phyloP scores from a whole-genome alignment of 2,888 invertebrate genomes.

The Phyto melanocephala region DNA sequence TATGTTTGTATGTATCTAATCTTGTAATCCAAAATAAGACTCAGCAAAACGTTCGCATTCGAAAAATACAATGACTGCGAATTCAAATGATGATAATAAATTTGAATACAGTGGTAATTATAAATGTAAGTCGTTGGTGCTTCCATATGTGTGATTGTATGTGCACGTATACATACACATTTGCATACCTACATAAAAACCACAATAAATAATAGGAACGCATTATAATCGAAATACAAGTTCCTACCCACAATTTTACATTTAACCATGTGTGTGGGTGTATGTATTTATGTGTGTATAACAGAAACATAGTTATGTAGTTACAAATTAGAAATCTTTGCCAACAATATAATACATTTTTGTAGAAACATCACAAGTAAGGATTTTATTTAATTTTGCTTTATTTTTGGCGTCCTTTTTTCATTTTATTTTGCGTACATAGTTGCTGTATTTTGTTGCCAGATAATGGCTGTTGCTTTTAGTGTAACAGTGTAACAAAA shows the following conservation, averaged over 20 bases:
- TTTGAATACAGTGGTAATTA: constrained; percentile 10
- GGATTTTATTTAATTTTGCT: constrained; percentile 21
- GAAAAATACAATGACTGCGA: not conserved
- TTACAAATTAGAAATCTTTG: not conserved
- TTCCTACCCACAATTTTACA: constrained; percentile 14
- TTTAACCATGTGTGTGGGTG: not conserved
- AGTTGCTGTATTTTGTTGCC: not conserved
- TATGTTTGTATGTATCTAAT: too few relatives aligned
- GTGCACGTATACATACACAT: constrained; percentile 32
- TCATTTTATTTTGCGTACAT: too few relatives aligned
- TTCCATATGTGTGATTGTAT: not conserved
- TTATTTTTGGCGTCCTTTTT: too few relatives aligned
- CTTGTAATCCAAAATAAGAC: too few relatives aligned
- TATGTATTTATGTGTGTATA: not conserved
- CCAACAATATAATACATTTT: not conserved
- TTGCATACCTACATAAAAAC: constrained; percentile 7
- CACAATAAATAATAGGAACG: constrained; percentile 50
- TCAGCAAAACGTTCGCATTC: too few relatives aligned
- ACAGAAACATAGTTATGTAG: too few relatives aligned
- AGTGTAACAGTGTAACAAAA: constrained; percentile 2
- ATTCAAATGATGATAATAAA: constrained; percentile 14
- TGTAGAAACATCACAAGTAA: constrained; percentile 4
- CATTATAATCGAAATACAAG: constrained; percentile 52
- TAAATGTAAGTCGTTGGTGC: not conserved
- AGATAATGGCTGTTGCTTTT: constrained; percentile 14